These are phyloP conservation scores for Cathartes aura DNA, from an alignment of 2,113 vertebrate genomes.

Conservation along the genomic window DNA sequence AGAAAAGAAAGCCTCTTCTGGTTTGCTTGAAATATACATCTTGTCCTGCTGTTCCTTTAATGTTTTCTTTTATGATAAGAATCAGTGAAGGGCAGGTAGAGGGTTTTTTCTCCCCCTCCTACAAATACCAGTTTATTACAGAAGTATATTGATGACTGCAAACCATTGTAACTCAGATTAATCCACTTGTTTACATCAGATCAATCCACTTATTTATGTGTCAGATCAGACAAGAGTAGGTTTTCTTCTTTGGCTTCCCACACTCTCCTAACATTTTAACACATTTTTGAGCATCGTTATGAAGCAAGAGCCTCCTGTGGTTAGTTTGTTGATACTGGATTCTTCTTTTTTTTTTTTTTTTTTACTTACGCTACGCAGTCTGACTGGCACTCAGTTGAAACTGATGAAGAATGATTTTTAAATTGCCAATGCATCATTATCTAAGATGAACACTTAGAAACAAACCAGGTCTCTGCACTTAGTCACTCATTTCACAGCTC, in stretches of 20 bases:
- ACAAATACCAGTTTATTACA: constrained; percentile 17
- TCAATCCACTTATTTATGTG: constrained; percentile 34
- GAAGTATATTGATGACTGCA: not conserved
- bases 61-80: constrained; percentile 77
- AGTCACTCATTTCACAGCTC: constrained; percentile 30
- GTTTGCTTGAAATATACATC: constrained; percentile 79
- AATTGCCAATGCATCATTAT: constrained; percentile 7
- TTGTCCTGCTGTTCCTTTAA: constrained; percentile 80
- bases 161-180: constrained; percentile 35
- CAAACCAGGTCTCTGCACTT: constrained; percentile 38
- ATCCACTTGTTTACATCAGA: constrained; percentile 39
- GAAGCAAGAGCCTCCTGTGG: not conserved
- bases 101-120: not conserved
- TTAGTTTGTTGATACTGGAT: not conserved
- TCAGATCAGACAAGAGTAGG: not conserved
- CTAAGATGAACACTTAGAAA: not conserved
- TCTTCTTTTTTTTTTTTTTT: not conserved
- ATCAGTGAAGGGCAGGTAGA: constrained; percentile 76
- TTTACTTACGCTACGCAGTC: not conserved
- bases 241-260: constrained; percentile 11
- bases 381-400: constrained; percentile 15
- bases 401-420: constrained; percentile 28
- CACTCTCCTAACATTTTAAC: constrained; percentile 22
- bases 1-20: constrained; percentile 81
- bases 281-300: not conserved